Evolutionary conservation across 1,140 invertebrate genomes (phyloP), one percentile per base, ranked within the genome.

Genomic region (Drosophila jambulina): DNA sequence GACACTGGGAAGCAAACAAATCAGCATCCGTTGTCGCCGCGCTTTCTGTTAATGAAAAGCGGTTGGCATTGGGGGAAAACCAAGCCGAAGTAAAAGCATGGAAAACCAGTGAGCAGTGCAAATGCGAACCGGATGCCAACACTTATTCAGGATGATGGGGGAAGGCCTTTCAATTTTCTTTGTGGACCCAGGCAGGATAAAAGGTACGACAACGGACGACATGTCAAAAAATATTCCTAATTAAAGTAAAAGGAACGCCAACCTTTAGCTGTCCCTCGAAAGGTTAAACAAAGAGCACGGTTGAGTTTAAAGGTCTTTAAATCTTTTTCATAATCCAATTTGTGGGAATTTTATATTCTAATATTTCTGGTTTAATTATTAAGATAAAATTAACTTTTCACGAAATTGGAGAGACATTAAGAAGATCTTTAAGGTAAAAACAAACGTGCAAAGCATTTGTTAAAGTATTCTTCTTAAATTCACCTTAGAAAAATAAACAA

Each of bases 1-100:
- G 27, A 42, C 72, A 54, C 53, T 51, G 51, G 23, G 4, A 21
- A 21, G 46, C 71, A 75, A 64, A 76, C 60, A 57, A 76, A 76
- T 75, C 72, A 58, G 70, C 58, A 40, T 56, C 61, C 62, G 46
- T 36, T 21, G 38, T 53, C 8, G 32, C 23, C 21, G 8, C 15
- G 49, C 17, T 38, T 75, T 62, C 64, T 72, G 67, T 72, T 72
- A 72, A 72, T 71, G 69, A 72, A 72, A 60, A 51, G 53, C 56
- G 53, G 67, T 48, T 43, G 27, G 23, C 56, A 61, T 38, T 58
- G 56, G 54, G 38, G 38, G 12, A 29, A 64, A 64, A 2, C 17
- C 36, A 21, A n/a, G 19, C 13, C 49, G 6, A n/a, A 27, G n/a
- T 19, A 34, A 43, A 19, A 27, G 32, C n/a, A 29, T 4, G 60